Base-by-base conservation (phyloP, 1,140 invertebrate species). In the Zaprionus ghesquierei region DNA sequence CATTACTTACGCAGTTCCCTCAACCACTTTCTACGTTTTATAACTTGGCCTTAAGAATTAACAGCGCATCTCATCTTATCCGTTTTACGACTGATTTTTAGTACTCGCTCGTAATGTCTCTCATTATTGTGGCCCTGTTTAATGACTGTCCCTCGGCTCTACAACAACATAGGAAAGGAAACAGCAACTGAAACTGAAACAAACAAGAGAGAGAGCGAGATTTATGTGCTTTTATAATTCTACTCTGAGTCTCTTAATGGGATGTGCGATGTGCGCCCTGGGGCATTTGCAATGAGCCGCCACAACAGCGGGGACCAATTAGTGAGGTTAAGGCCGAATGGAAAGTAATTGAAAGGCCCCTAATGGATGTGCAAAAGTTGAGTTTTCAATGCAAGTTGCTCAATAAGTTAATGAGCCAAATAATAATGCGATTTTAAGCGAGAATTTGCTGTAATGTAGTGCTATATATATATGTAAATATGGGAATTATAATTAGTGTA, bases 21-120 rank as follows among this genome's bases (percentile, higher is more conserved):
- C 12, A 4, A 1, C 35, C 35, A 15, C n/a, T 6, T 41, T 41
- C 35, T 41, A 6, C 27, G 6, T 35, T 81, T 69, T 66, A 75
- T 53, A 44, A 12, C 25, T 29, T 15, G 38, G 60, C 51, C 65
- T 63, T 65, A 51, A 69, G 56, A 70, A 76, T 70, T 46, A 69
- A 64, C 51, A 35, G 22, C 46, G 66, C 58, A 61, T 68, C 69
- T 50, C 65, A 78, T 78, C 71, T 75, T 44, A 81, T 87, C 75
- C 68, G 70, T 66, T 87, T 86, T 73, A 86, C 75, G 81, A 78
- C 78, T 81, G 35, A 75, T 69, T 87, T 81, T 87, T 72, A 85
- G 70, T 81, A 68, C 82, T 66, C 59, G 27, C 50, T 53, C 35
- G 77, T 85, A 78, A 85, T 78, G 81, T 59, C 55, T 69, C 75